phyloP scores from a whole-genome alignment of 2,797 vertebrate species.

The Spinus pinus region DNA sequence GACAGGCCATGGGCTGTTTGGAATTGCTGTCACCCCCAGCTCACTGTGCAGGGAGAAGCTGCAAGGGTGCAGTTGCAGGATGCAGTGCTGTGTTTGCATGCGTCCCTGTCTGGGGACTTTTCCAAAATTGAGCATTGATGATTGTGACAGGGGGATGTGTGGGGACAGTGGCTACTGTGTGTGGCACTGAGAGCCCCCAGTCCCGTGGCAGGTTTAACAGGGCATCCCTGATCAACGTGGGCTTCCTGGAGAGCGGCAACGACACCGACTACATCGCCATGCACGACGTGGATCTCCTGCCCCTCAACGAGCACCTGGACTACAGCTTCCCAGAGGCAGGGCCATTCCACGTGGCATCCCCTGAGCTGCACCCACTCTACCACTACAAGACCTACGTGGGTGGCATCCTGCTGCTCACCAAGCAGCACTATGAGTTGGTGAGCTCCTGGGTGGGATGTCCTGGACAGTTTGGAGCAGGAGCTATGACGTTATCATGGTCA shows the following conservation, averaged over 20 bases:
- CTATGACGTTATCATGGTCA: fast-evolving
- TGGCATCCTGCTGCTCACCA: slow-evolving; percentile 94
- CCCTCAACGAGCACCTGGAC: slow-evolving; percentile 90
- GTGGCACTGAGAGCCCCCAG: background rate
- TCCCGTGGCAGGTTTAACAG: slow-evolving; percentile 85
- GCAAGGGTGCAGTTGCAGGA: background rate
- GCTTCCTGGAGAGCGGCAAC: slow-evolving; percentile 91
- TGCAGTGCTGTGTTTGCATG: fast-evolving
- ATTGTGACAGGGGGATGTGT: fast-evolving
- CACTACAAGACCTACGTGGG: slow-evolving; percentile 97
- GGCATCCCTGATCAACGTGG: slow-evolving; percentile 93
- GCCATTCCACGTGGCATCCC: slow-evolving; percentile 94
- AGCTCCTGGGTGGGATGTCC: background rate
- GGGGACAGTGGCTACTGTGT: background rate
- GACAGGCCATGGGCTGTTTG: background rate
- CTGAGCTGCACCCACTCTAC: slow-evolving; percentile 94
- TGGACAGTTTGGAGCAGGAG: background rate
- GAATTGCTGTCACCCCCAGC: fast-evolving
- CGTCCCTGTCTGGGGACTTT: fast-evolving
- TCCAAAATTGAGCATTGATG: fast-evolving
- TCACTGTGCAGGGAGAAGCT: background rate
- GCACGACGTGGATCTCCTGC: slow-evolving; percentile 96
- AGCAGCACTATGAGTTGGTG: slow-evolving; percentile 91
- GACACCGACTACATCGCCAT: slow-evolving; percentile 97
- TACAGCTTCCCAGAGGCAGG: slow-evolving; percentile 90